These are phyloP conservation scores for Talpa occidentalis DNA, from an alignment of 2,113 vertebrate genomes.

Conservation along the genomic window DNA sequence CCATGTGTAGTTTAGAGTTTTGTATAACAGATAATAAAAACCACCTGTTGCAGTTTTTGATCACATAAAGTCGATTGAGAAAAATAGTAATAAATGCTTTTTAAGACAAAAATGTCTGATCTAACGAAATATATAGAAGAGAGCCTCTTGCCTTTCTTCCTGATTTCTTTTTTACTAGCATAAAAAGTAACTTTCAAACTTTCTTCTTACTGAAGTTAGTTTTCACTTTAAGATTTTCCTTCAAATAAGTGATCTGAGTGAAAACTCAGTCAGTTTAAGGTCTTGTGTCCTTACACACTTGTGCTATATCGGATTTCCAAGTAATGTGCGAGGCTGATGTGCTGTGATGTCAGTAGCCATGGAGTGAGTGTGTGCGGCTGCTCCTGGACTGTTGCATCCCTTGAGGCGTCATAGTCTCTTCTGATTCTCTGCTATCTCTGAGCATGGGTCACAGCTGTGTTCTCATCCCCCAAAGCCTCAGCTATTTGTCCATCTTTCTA, in stretches of 20 bases:
- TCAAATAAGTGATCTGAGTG: neutral
- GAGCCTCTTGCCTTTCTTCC: neutral
- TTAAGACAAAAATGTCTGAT: neutral
- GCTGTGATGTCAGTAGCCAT: neutral
- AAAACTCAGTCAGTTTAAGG: neutral
- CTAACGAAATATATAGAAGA: neutral
- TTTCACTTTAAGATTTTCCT: neutral
- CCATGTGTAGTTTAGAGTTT: neutral
- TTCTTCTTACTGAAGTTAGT: neutral
- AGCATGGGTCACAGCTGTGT: neutral
- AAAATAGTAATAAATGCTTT: conserved; percentile 36
- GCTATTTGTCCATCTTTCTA: neutral
- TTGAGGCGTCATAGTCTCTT: neutral
- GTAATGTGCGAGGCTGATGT: neutral
- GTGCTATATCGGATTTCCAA: neutral
- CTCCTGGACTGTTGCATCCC: neutral
- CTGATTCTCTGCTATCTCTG: neutral
- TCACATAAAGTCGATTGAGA: neutral
- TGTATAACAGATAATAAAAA: neutral
- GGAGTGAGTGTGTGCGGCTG: neutral
- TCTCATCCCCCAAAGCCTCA: neutral
- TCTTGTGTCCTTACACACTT: neutral
- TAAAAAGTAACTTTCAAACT: neutral
- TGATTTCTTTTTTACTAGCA: neutral
- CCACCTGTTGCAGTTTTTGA: neutral